Base-by-base conservation (phyloP, 1,140 invertebrate genomes). In the Scaptomyza graminum region DNA sequence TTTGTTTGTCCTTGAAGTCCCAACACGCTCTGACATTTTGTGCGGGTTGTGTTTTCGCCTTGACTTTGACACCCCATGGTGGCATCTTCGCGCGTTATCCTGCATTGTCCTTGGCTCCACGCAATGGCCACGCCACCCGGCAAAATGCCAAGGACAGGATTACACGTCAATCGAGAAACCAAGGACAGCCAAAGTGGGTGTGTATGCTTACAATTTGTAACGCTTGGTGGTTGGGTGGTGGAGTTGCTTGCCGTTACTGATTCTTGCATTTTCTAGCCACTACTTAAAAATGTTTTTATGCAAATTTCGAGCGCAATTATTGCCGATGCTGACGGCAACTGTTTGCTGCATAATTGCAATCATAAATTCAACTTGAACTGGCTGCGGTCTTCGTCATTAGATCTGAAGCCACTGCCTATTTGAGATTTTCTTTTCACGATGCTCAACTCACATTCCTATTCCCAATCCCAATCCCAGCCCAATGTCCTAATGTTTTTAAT, bases 91-190 rank as follows among this genome's bases (percentile, higher is more conserved):
- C 54, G 69, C 55, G 13, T 60, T 65, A 52, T 66, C 46, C 61
- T 46, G 64, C 80, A 57, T 72, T 83, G 74, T 79, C 82, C 82
- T 67, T 74, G 73, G 85, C 69, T 77, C 65, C 77, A 76, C 80
- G 59, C 37, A 41, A 41, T 41, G 37, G 37, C 37, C 37, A 41
- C 37, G 37, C 37, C 37, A 41, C 65, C 70, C 78, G 66, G 63
- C 83, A 56, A 87, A 87, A 85, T 85, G 82, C 82, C 82, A 85
- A 85, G 82, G 82, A 85, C 82, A 85, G 83, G 82, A 82, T 87
- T 85, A 87, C 82, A 82, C 82, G 82, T 85, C 82, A 85, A 85
- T 85, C 76, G 82, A 34, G 31, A 72, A 70, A 75, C 64, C 82
- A 85, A 82, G 82, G 82, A 78, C 82, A 87, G 22, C 13, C 69